Percentiles rank a stretch among this genome's conserved stretches.
These are phyloP conservation scores for Drosophila pallidifrons DNA, from an alignment of 1,140 invertebrate genomes.

Conservation along the genomic window DNA sequence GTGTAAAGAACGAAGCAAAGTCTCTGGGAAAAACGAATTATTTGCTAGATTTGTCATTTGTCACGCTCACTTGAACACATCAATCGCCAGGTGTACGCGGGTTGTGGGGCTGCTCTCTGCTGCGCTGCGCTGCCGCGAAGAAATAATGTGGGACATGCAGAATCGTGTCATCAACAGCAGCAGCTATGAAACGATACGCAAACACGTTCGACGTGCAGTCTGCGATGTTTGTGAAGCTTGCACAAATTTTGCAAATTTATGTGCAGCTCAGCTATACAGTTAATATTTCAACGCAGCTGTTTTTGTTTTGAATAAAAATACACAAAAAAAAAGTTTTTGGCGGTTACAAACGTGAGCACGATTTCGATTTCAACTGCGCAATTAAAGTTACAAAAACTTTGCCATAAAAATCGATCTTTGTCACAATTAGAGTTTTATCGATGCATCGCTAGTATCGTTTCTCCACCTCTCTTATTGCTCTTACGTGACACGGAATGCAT, in stretches of 20 bases:
- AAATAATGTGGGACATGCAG: constrained; percentile 60
- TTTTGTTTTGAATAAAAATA: not conserved
- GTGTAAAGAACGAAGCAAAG: constrained; percentile 37
- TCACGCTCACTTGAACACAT: constrained; percentile 82
- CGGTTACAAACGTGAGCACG: not conserved
- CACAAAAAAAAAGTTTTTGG: not conserved
- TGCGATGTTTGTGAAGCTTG: constrained; percentile 5
- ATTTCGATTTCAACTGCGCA: not conserved
- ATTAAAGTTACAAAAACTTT: not conserved
- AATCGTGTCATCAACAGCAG: constrained; percentile 38
- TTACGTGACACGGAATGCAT: too few relatives aligned
- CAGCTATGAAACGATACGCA: constrained; percentile 15
- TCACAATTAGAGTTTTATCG: too few relatives aligned
- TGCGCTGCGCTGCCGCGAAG: not conserved
- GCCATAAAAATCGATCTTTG: too few relatives aligned
- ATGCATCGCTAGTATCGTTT: too few relatives aligned
- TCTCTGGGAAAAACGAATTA: constrained; percentile 65
- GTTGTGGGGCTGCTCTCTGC: constrained; percentile 14
- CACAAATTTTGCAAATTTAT: not conserved
- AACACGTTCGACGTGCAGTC: constrained; percentile 35
- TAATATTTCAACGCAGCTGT: not conserved
- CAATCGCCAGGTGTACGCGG: constrained; percentile 70
- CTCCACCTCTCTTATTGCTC: too few relatives aligned
- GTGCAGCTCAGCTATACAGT: constrained; percentile 6
- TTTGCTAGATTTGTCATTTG: constrained; percentile 77